Percentiles rank a stretch among this genome's conserved stretches.
These are phyloP conservation scores for Dermochelys coriacea DNA, from an alignment of 2,797 vertebrate species.

Conservation along the genomic window DNA sequence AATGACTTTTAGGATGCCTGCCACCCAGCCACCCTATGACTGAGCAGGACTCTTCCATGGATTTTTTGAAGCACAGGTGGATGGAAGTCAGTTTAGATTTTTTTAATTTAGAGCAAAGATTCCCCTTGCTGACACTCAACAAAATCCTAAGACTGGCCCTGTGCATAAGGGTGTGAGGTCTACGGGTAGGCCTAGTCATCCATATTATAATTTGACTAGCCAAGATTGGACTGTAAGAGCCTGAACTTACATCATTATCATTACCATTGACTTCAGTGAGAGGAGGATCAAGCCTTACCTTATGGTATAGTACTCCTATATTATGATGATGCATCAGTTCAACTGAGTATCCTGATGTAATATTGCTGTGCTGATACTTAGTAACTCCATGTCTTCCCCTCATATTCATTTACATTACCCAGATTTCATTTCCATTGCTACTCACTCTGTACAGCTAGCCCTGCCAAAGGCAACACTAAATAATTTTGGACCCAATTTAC, in stretches of 20 bases:
- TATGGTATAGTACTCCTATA: not conserved
- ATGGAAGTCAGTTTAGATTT: not conserved
- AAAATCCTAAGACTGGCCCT: not conserved
- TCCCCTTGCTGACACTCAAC: not conserved
- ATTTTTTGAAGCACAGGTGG: not conserved
- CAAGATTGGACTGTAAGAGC: slow-evolving; percentile 5
- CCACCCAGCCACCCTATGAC: not conserved
- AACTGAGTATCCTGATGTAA: not conserved
- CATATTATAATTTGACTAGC: not conserved
- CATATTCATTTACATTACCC: not conserved
- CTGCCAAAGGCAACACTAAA: not conserved
- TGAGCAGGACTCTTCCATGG: not conserved
- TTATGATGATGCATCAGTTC: not conserved
- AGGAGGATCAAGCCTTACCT: not conserved
- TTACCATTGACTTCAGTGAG: not conserved
- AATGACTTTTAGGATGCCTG: not conserved
- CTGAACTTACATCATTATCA: not conserved
- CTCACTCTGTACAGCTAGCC: not conserved
- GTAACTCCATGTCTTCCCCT: not conserved
- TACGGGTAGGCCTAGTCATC: not conserved
- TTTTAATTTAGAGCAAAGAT: not conserved
- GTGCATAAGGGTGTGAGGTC: not conserved
- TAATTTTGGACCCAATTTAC: not conserved
- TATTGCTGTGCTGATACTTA: not conserved
- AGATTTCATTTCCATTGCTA: not conserved